phyloP scores from a whole-genome alignment of 2,888 invertebrate species.

The Drosophila atroscutellata region DNA sequence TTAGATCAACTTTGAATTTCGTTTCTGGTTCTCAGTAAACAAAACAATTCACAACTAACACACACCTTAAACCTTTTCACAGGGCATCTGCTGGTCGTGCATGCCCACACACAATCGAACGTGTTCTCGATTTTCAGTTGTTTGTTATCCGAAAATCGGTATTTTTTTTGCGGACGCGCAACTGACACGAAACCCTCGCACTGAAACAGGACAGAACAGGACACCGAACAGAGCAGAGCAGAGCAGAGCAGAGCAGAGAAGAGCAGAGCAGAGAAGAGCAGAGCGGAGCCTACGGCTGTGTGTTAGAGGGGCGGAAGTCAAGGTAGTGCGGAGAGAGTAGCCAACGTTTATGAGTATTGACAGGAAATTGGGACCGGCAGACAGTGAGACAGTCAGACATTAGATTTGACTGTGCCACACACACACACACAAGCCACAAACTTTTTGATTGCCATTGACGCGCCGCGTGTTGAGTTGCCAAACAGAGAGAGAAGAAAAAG shows the following conservation, averaged over 20 bases:
- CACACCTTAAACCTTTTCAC: too few relatives aligned
- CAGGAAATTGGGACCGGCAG: slow-evolving; percentile 73
- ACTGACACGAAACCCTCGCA: slow-evolving; percentile 62
- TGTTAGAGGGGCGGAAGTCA: background rate
- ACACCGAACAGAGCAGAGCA: background rate
- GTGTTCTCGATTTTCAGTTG: slow-evolving; percentile 40
- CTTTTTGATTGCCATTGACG: slow-evolving; percentile 67
- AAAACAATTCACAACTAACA: too few relatives aligned
- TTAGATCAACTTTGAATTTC: background rate
- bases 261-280: background rate
- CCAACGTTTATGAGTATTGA: slow-evolving; percentile 64
- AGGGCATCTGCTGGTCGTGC: background rate
- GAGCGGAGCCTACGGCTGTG: slow-evolving; percentile 28
- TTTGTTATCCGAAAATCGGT: slow-evolving; percentile 68
- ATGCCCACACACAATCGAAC: background rate
- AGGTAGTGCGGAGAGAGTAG: slow-evolving; percentile 3
- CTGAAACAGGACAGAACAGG: background rate
- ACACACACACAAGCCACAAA: slow-evolving; percentile 52
- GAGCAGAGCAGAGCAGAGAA: background rate
- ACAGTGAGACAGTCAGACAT: slow-evolving; percentile 43
- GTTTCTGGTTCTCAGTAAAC: background rate
- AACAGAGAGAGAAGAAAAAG: slow-evolving; percentile 1
- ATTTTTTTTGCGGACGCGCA: slow-evolving; percentile 57
- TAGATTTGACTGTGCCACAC: slow-evolving; percentile 35
- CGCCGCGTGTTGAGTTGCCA: slow-evolving; percentile 48